Evolutionary conservation across 2,888 invertebrate genomes (phyloP), one percentile per base, ranked within the genome.

Genomic region (Spatulosminthurus flaviceps): DNA sequence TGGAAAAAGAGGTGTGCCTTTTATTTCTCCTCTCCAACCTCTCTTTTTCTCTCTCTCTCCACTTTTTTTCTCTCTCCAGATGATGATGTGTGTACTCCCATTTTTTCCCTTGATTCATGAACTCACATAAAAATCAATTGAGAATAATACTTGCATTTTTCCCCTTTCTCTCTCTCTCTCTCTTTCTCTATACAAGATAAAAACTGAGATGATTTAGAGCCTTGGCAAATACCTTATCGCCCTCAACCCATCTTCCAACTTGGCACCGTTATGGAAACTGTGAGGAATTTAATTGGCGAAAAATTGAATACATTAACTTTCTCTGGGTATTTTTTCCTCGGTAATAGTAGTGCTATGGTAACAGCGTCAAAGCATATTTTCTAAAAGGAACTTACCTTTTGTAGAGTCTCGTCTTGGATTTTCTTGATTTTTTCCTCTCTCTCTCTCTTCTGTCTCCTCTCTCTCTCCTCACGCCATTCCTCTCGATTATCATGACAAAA

Each of bases 211-310:
- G 67, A 67, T 67, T n/a, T 26, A 67, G 28, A 28, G 51, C 51
- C 51, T n/a, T 51, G 51, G 51, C 51, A 51, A 67, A 16, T 26
- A 19, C 26, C 28, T 67, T n/a, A 29, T 29, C 28, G 13, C 13
- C 51, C 51, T 51, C 51, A 51, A 51, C 51, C 16, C 51, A 51
- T 51, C 67, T 67, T 67, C 28, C n/a, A 4, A 26, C 11, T 13
- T 26, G 7, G 67, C 67, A 28, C 11, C 34, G 21, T 34, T 21
- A 29, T 26, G 26, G 69, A 5, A 41, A 34, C 70, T 29, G n/a
- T 70, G 29, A 41, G 41, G 41, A 41, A 70, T 41, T 70, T 70
- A 70, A 70, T 70, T 70, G 70, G 70, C 29, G 34, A n/a, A 70
- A 70, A 70, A 70, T 70, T 34, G 41, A 70, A 70, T 70, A 70